Conservation (phyloP, 2,113 vertebrate genomes). For the Tyrannus savana region DNA sequence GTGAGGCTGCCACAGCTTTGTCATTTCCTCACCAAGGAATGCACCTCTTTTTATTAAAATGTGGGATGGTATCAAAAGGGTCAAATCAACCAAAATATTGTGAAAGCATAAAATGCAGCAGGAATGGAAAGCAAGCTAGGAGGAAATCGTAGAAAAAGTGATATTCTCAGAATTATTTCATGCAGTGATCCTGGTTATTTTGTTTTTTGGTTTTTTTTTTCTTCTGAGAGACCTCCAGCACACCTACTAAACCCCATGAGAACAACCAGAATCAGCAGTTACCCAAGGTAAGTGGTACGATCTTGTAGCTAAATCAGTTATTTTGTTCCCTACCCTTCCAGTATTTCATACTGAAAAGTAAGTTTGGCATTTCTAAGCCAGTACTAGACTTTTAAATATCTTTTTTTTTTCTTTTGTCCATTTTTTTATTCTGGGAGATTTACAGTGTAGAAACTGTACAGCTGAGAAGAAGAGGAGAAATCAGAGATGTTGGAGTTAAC, state of each 20-base stretch:
- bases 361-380: not conserved
- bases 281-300: not conserved
- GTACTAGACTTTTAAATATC: not conserved
- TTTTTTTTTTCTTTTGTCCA: accelerated
- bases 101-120: not conserved
- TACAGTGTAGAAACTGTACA: not conserved
- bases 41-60: not conserved
- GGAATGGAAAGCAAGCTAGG: not conserved
- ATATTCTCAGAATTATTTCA: not conserved
- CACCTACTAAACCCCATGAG: not conserved
- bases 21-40: not conserved
- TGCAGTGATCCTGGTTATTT: not conserved
- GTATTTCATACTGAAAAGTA: not conserved
- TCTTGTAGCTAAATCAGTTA: not conserved
- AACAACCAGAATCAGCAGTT: not conserved
- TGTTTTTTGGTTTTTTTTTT: not conserved
- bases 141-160: not conserved
- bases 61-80: not conserved
- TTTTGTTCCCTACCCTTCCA: not conserved
- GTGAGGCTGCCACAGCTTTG: slow-evolving; percentile 21
- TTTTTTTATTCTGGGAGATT: not conserved
- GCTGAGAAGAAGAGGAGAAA: not conserved
- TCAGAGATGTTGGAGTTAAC: not conserved
- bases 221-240: not conserved
- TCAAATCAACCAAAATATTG: not conserved